phyloP scores from a whole-genome alignment of 35 echinoderm and acorn worm genomes.

The Holothuria glaberrima region DNA sequence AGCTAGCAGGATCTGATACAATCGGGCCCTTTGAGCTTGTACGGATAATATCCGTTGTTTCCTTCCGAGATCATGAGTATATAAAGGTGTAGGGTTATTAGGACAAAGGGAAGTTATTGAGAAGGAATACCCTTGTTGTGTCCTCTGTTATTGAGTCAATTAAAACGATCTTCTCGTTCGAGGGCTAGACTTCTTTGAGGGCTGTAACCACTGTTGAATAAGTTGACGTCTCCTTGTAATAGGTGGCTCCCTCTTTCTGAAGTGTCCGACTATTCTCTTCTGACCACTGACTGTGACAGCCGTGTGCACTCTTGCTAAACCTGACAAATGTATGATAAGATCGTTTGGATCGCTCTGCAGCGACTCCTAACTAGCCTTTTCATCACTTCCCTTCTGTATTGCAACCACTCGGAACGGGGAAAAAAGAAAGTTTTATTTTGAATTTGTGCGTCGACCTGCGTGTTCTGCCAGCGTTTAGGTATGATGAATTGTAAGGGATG shows the following conservation, averaged over 20 bases:
- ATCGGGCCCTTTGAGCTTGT: slow-evolving; percentile 41
- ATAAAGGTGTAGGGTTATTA: slow-evolving; percentile 64
- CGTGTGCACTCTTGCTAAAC: too few species aligned
- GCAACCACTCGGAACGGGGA: slow-evolving; percentile 10
- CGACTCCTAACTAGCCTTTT: not conserved
- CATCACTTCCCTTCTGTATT: not conserved
- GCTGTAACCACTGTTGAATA: too few species aligned
- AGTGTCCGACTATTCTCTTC: too few species aligned
- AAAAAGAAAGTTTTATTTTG: slow-evolving; percentile 29
- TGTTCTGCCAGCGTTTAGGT: not conserved
- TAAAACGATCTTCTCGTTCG: slow-evolving; percentile 5
- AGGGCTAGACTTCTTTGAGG: too few species aligned
- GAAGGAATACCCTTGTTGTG: slow-evolving; percentile 3
- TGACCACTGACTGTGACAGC: too few species aligned
- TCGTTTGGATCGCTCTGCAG: too few species aligned
- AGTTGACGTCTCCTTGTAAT: too few species aligned
- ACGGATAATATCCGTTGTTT: slow-evolving; percentile 32
- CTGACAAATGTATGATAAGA: too few species aligned
- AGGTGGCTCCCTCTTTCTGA: too few species aligned
- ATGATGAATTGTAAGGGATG: slow-evolving; percentile 27
- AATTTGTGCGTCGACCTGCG: slow-evolving; percentile 4
- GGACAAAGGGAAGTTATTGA: slow-evolving; percentile 62
- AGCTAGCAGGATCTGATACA: not conserved
- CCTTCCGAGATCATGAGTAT: slow-evolving; percentile 48
- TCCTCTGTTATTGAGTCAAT: slow-evolving; percentile 55